phyloP scores from a whole-genome alignment of 2,888 invertebrate species.

The Sesia apiformis region DNA sequence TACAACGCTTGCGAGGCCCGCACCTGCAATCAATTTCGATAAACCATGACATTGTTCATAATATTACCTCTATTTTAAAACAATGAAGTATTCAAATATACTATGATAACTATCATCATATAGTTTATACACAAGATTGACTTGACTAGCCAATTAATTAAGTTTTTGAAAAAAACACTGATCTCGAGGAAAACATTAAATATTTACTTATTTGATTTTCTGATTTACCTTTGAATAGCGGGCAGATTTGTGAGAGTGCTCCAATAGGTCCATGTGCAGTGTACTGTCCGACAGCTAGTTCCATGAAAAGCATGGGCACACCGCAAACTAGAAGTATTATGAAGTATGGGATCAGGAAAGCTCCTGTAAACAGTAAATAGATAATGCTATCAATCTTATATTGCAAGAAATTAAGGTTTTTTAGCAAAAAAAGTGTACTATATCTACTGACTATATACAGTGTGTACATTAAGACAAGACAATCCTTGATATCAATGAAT shows the following conservation, averaged over 20 bases:
- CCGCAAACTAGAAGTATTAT: slow-evolving; percentile 93
- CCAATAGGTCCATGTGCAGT: slow-evolving; percentile 94
- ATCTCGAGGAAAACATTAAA: no score
- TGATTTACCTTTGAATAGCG: slow-evolving; percentile 89
- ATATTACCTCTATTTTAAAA: no score
- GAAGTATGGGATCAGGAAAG: slow-evolving; percentile 95
- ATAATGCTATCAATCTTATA: neutral
- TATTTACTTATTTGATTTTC: neutral
- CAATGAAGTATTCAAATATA: no score
- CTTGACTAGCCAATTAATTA: no score
- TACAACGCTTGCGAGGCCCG: slow-evolving; percentile 94
- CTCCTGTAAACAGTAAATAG: slow-evolving; percentile 77
- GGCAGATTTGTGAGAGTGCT: slow-evolving; percentile 92
- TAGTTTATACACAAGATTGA: neutral
- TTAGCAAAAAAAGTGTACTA: no score
- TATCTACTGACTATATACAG: no score
- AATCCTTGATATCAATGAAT: slow-evolving; percentile 37
- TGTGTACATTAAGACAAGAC: no score
- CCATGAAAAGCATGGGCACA: slow-evolving; percentile 95
- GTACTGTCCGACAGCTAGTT: slow-evolving; percentile 93
- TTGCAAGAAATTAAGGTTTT: neutral
- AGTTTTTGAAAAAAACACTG: no score
- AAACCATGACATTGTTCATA: no score
- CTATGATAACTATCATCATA: neutral
- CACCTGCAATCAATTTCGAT: slow-evolving; percentile 76